These are phyloP conservation scores for Phalacrocorax pelagicus DNA, from an alignment of 2,113 vertebrate species.

Conservation along the genomic window DNA sequence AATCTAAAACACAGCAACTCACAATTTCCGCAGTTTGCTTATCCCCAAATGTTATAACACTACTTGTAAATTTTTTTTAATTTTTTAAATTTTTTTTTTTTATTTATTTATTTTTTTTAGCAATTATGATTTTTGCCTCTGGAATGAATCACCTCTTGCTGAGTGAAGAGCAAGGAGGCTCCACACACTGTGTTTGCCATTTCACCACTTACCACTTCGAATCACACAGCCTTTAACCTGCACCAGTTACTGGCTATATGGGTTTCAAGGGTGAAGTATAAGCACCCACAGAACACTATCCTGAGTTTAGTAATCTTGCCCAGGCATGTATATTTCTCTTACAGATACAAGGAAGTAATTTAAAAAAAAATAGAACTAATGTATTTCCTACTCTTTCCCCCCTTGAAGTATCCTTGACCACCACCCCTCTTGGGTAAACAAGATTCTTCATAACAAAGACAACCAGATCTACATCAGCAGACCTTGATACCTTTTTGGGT, in stretches of 20 bases:
- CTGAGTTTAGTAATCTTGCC: neutral
- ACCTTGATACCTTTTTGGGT: neutral
- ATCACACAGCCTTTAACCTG: neutral
- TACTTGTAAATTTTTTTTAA: fast-evolving
- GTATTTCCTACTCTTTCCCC: neutral
- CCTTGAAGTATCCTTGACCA: neutral
- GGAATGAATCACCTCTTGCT: neutral
- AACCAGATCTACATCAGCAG: neutral
- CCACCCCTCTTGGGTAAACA: neutral
- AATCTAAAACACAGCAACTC: neutral
- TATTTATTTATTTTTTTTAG: neutral
- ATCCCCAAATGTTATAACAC: neutral
- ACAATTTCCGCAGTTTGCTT: neutral
- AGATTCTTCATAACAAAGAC: neutral
- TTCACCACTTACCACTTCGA: neutral
- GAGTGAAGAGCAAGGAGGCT: neutral
- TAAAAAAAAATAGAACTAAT: fast-evolving
- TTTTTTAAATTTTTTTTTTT: too few species aligned
- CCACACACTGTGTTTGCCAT: neutral
- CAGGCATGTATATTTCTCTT: neutral
- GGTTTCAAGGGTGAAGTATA: neutral
- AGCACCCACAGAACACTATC: neutral
- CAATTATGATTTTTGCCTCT: neutral
- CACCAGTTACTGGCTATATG: neutral
- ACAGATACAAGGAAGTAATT: neutral